Conservation (phyloP, 2,888 invertebrate species). For the Nephrotoma flavescens region DNA sequence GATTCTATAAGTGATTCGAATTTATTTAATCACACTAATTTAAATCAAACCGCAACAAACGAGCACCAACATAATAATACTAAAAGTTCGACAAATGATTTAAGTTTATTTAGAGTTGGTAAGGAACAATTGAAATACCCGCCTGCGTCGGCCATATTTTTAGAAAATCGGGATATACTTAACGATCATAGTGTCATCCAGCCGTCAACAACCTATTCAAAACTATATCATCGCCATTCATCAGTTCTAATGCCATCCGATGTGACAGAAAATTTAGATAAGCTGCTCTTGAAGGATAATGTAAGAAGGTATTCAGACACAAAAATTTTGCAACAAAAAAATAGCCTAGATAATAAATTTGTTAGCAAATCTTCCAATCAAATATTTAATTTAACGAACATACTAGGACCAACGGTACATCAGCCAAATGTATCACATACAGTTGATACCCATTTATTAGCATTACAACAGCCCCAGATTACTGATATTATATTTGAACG, state of each 20-base stretch:
- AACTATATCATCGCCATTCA: slow-evolving; percentile 28
- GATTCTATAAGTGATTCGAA: slow-evolving; percentile 30
- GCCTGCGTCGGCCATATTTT: slow-evolving; percentile 29
- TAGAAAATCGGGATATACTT: slow-evolving; percentile 33
- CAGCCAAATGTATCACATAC: neutral
- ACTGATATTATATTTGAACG: slow-evolving; percentile 20
- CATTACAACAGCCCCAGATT: slow-evolving; percentile 15
- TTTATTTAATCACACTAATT: slow-evolving; percentile 18
- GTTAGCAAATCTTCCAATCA: slow-evolving; percentile 2
- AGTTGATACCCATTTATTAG: neutral
- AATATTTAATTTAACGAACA: slow-evolving; percentile 9
- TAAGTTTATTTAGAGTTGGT: slow-evolving; percentile 13
- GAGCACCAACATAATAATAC: neutral
- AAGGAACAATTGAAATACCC: slow-evolving; percentile 23
- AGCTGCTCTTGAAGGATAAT: slow-evolving; percentile 22
- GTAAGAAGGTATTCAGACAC: slow-evolving; percentile 31
- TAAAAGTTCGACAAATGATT: slow-evolving; percentile 11
- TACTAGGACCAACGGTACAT: slow-evolving; percentile 8
- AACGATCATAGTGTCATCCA: slow-evolving; percentile 19
- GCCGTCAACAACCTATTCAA: slow-evolving; percentile 21
- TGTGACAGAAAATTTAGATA: slow-evolving; percentile 19
- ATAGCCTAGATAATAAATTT: slow-evolving; percentile 12
- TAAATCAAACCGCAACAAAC: neutral
- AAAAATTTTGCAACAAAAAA: slow-evolving; percentile 24
- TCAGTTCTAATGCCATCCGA: slow-evolving; percentile 22